phyloP scores from a whole-genome alignment of 1,140 invertebrate species.

The Contarinia nasturtii region DNA sequence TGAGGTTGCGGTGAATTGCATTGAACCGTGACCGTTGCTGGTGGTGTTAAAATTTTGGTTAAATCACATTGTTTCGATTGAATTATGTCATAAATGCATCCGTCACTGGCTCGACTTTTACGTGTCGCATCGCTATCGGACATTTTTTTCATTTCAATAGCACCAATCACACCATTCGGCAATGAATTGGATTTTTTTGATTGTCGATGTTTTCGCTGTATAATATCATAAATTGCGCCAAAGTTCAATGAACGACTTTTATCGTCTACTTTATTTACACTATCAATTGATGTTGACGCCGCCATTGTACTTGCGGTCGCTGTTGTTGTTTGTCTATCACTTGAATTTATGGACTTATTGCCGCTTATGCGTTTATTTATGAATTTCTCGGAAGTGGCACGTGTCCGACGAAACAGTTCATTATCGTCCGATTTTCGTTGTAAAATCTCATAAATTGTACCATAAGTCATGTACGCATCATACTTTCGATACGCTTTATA shows the following conservation, averaged over 20 bases:
- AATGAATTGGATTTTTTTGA: no score
- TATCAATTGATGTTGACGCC: neutral
- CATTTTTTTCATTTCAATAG: no score
- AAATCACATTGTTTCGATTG: slow-evolving; percentile 1
- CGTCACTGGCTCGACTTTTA: neutral
- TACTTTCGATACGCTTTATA: slow-evolving; percentile 22
- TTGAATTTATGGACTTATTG: neutral
- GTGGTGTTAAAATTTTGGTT: no score
- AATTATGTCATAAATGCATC: slow-evolving; percentile 3
- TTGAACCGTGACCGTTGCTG: no score
- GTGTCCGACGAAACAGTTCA: slow-evolving; percentile 3
- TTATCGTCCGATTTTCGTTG: slow-evolving; percentile 9
- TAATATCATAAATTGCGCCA: slow-evolving; percentile 22
- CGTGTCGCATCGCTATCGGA: neutral
- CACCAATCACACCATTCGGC: no score
- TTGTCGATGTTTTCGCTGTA: slow-evolving; percentile 9
- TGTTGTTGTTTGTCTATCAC: neutral
- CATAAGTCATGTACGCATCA: slow-evolving; percentile 24
- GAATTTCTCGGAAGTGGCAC: slow-evolving; percentile 5
- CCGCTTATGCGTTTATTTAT: neutral
- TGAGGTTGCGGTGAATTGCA: neutral
- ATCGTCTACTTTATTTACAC: neutral
- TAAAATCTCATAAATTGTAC: slow-evolving; percentile 23
- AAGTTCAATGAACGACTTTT: slow-evolving; percentile 9
- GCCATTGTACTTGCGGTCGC: no score